Percentiles rank a stretch among this genome's conserved stretches.
These are phyloP conservation scores for Atta colombica DNA, from an alignment of 1,140 invertebrate genomes.

Conservation along the genomic window DNA sequence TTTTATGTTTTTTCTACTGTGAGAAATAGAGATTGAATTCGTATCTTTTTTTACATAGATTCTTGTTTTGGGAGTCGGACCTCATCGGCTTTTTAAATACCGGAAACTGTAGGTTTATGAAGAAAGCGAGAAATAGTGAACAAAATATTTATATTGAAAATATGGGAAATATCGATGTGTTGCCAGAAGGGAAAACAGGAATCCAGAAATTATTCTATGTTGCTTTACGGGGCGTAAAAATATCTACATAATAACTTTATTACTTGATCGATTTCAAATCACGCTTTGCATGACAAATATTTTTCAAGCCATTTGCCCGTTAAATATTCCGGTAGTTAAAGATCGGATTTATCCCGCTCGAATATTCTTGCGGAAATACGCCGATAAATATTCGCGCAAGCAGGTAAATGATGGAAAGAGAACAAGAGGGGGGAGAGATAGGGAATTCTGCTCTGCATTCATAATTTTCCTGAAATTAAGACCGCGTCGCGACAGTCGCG, in stretches of 20 bases:
- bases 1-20: slow-evolving; percentile 58
- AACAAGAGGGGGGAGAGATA: not conserved
- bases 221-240: slow-evolving; percentile 4
- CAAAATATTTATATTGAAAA: slow-evolving; percentile 55
- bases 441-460: slow-evolving; percentile 48
- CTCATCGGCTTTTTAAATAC: slow-evolving; percentile 53
- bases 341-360: slow-evolving; percentile 38
- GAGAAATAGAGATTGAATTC: slow-evolving; percentile 25
- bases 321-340: slow-evolving; percentile 7
- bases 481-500: slow-evolving; percentile 25
- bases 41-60: slow-evolving; percentile 34
- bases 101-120: slow-evolving; percentile 8
- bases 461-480: slow-evolving; percentile 67
- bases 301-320: not conserved
- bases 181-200: not conserved
- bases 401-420: not conserved
- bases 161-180: slow-evolving; percentile 11
- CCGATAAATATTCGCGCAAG: slow-evolving; percentile 41
- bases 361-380: slow-evolving; percentile 44
- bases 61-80: slow-evolving; percentile 28
- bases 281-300: slow-evolving; percentile 8
- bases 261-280: slow-evolving; percentile 25
- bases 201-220: slow-evolving; percentile 3
- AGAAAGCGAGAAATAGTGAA: slow-evolving; percentile 45
- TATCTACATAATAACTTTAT: slow-evolving; percentile 13